Evolutionary conservation across 2,888 invertebrate species (phyloP).

Genomic region (Mesochorus sp.): DNA sequence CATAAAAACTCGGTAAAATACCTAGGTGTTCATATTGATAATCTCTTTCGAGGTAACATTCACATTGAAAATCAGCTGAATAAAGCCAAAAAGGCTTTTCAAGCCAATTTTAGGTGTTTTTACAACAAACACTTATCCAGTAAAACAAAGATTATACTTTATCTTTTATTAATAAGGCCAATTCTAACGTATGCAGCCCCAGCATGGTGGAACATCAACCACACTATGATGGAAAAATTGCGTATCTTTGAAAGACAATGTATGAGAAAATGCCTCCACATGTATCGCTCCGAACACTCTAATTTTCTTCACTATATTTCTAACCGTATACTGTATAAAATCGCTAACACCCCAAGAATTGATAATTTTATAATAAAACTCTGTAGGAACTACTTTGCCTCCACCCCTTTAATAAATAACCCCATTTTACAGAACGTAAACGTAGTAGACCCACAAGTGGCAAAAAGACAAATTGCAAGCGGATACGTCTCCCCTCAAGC

Average conservation of each 20-base stretch:
- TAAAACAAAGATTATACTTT: conserved; percentile 16
- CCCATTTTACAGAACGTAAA: neutral
- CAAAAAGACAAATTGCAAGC: neutral
- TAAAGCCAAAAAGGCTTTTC: conserved; percentile 16
- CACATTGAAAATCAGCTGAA: conserved; percentile 9
- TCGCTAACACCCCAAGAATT: conserved; percentile 14
- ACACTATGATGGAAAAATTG: conserved; percentile 34
- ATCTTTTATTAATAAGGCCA: conserved; percentile 29
- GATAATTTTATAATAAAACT: conserved; percentile 11
- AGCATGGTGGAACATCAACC: conserved; percentile 33
- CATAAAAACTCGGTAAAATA: conserved; percentile 29
- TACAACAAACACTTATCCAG: neutral
- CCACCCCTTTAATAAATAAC: conserved; percentile 11
- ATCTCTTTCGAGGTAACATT: conserved; percentile 9
- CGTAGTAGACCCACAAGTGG: neutral
- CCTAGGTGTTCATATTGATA: conserved; percentile 37
- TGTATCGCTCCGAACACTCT: neutral
- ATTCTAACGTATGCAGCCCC: conserved; percentile 32
- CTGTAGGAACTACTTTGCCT: conserved; percentile 16
- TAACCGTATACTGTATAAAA: neutral
- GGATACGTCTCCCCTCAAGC: conserved; percentile 30
- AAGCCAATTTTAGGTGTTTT: neutral
- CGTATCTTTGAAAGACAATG: conserved; percentile 51
- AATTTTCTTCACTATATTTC: neutral
- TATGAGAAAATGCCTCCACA: neutral